A percentile compares a stretch with the other conserved stretches of the same genome.
phyloP scores from a whole-genome alignment of 2,888 invertebrate species.

The Alviniconcha strummeri region DNA sequence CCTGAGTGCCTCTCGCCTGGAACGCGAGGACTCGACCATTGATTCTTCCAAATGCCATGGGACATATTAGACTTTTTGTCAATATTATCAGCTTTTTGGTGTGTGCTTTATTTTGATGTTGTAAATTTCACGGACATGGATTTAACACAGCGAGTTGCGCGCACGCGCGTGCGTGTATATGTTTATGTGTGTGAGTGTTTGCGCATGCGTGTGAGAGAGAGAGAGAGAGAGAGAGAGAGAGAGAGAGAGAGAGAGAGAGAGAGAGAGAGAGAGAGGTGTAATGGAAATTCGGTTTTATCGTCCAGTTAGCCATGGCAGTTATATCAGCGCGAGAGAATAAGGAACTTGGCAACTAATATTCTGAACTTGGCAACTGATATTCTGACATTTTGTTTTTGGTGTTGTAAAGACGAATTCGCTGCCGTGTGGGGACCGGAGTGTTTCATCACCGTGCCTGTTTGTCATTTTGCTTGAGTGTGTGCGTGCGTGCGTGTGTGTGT shows the following conservation, averaged over 20 bases:
- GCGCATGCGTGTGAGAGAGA: neutral
- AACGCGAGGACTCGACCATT: too few relatives aligned
- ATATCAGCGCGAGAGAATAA: neutral
- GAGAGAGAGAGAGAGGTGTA: neutral
- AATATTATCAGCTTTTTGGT: neutral
- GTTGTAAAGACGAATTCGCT: too few relatives aligned
- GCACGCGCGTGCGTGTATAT: neutral
- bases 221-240: neutral
- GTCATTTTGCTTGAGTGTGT: neutral
- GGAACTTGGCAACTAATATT: neutral
- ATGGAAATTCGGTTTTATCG: neutral
- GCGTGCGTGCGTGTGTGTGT: neutral
- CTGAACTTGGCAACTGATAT: neutral
- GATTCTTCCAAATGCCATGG: too few relatives aligned
- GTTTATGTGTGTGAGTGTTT: neutral
- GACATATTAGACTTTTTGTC: too few relatives aligned
- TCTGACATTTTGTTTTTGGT: neutral
- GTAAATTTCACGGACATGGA: too few relatives aligned
- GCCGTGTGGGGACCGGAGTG: too few relatives aligned
- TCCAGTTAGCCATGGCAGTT: neutral
- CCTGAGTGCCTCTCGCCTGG: too few relatives aligned
- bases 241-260: neutral
- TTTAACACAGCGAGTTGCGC: neutral
- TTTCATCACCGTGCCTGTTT: neutral
- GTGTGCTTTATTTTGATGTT: neutral